Percentiles rank a stretch among this genome's conserved stretches.
phyloP scores from a whole-genome alignment of 2,797 vertebrate genomes.

The Macrochelys suwanniensis region DNA sequence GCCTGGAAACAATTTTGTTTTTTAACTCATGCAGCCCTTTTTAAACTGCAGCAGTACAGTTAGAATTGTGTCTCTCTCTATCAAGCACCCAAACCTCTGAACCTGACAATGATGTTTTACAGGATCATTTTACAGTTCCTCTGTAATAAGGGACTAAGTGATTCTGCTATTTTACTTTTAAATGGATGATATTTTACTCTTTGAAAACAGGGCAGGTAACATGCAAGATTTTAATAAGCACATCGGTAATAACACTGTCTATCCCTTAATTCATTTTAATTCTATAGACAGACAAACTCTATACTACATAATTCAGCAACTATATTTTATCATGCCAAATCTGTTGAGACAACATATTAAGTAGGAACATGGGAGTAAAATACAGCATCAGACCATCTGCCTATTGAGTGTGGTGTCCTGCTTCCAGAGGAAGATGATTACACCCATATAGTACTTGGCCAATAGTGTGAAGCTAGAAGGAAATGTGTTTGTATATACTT shows the following conservation, averaged over 20 bases:
- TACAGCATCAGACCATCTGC: neutral
- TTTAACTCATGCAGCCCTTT: neutral
- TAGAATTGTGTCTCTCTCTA: neutral
- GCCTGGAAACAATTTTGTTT: neutral
- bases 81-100: neutral
- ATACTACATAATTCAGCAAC: neutral
- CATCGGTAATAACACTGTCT: rapidly evolving
- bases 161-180: neutral
- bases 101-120: conserved; percentile 44
- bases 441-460: rapidly evolving
- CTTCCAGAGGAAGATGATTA: neutral
- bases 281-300: neutral
- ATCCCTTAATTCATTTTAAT: conserved; percentile 14
- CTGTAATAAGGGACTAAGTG: neutral
- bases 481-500: neutral
- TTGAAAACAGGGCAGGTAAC: neutral
- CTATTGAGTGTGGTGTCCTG: neutral
- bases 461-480: neutral
- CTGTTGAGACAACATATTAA: neutral
- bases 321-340: conserved; percentile 33
- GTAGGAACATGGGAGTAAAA: neutral
- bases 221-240: neutral
- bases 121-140: neutral
- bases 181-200: neutral
- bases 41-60: neutral